Percentiles rank a stretch among this genome's conserved stretches.
phyloP scores from a whole-genome alignment of 1,140 invertebrate species.

The Hylaeus volcanicus region DNA sequence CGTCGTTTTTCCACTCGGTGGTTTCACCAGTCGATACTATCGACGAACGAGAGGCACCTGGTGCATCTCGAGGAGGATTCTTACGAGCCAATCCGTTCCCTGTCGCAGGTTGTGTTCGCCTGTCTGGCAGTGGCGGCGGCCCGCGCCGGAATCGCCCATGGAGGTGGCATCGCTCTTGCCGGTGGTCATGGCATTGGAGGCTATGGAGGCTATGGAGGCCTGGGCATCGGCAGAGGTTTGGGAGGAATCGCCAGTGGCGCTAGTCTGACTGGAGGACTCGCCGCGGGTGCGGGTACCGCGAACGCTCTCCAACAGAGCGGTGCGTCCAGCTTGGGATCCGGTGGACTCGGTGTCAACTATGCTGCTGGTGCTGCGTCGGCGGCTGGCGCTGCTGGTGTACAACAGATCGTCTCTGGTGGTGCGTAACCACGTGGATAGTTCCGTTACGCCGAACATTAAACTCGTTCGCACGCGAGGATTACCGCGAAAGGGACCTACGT shows the following conservation, averaged over 20 bases:
- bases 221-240: constrained; percentile 71
- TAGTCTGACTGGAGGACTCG: constrained; percentile 78
- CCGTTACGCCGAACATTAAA: too few species aligned
- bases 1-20: not conserved
- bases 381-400: constrained; percentile 78
- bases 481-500: too few species aligned
- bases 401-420: constrained; percentile 80
- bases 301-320: constrained; percentile 77
- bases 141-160: constrained; percentile 77
- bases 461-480: not conserved
- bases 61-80: not conserved
- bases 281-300: constrained; percentile 78
- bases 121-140: constrained; percentile 79
- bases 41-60: too few species aligned
- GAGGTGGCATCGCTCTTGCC: constrained; percentile 69
- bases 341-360: constrained; percentile 79
- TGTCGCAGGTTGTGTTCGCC: constrained; percentile 78
- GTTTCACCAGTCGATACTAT: not conserved
- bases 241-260: constrained; percentile 69
- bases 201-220: constrained; percentile 74
- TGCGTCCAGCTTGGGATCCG: constrained; percentile 79
- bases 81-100: not conserved
- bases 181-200: constrained; percentile 69
- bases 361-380: constrained; percentile 78
- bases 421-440: constrained; percentile 50